These are phyloP conservation scores for Aricia agestis DNA, from an alignment of 1,140 invertebrate genomes.

Conservation along the genomic window DNA sequence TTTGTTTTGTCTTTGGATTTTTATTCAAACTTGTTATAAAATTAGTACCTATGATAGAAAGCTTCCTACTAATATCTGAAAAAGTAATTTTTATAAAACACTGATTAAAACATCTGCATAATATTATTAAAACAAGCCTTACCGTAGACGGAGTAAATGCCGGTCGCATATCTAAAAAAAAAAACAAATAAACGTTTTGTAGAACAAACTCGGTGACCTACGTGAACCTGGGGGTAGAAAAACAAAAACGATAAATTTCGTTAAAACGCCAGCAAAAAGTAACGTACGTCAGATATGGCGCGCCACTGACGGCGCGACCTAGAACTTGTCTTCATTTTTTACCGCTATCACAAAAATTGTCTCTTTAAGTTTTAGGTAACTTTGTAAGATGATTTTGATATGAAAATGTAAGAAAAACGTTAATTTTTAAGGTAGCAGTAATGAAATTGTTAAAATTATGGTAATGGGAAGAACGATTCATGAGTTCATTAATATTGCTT, in stretches of 20 bases:
- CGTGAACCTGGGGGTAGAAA: conserved; percentile 43
- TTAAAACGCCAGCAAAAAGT: conserved; percentile 58
- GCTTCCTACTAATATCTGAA: too few relatives aligned
- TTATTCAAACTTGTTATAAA: too few relatives aligned
- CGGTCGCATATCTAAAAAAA: conserved; percentile 26
- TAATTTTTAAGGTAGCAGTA: background rate
- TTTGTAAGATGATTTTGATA: background rate
- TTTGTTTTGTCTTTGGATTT: too few relatives aligned
- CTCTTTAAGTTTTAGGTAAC: background rate
- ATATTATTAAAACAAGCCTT: conserved; percentile 21
- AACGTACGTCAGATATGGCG: conserved; percentile 36
- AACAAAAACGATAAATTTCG: conserved; percentile 65
- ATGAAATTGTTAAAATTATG: too few relatives aligned
- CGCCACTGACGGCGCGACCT: conserved; percentile 28
- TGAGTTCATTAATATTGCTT: too few relatives aligned
- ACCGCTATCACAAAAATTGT: conserved; percentile 7
- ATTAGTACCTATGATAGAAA: too few relatives aligned
- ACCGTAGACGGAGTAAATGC: conserved; percentile 38
- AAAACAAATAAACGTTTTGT: conserved; percentile 38
- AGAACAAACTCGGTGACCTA: conserved; percentile 50
- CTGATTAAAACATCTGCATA: background rate
- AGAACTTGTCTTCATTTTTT: conserved; percentile 10
- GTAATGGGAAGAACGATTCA: too few relatives aligned
- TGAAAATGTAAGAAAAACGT: background rate
- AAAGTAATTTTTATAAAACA: too few relatives aligned